Base-by-base conservation (phyloP, 2,113 vertebrate genomes). In the Neolamprologus tretocephalus region DNA sequence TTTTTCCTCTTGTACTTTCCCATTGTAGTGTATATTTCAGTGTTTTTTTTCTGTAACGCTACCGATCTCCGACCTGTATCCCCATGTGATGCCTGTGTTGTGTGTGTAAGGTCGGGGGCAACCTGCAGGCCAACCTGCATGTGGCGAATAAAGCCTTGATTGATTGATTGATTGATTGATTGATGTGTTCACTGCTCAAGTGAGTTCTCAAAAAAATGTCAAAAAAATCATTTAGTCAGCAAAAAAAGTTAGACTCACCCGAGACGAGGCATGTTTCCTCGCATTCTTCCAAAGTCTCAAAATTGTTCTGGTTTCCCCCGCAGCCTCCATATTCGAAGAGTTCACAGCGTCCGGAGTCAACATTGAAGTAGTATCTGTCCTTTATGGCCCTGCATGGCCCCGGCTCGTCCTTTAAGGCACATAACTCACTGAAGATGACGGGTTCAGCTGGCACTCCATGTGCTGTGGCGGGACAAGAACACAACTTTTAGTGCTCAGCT, bases 251-350 rank as follows among this genome's bases (percentile, higher is more conserved):
- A 1, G 49, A 90, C 96, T 92, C 91, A 97, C 97, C 94, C 85
- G 95, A 95, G 71, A 97, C 94, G 1, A 95, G 12, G 84, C 98
- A 99, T 2, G 26, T 97, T 83, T 96, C 85, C 90, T 97, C 93
- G 61, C 98, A 99, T 2, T 94, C 95, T 33, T 97, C 95, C 84
- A 96, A 3, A 1, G 94, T 98, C 4, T 91, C 58, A 28, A 99
- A 99, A 85, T 98, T 98, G 95, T 99, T 99, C 47, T 90, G 82
- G 55, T 99, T 99, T 73, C 98, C 98, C 1, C 93, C 81, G n/a
- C 98, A 99, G n/a, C 98, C 98, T 3, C 98, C 98, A 0, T 97
- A 99, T 4, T 97, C 95, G 83, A 99, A 99, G 1, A 17, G 19
- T 89, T 98, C 96, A 40, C 98, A 99, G 23, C 45, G 87, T 2